A percentile compares a stretch with the other conserved stretches of the same genome.
These are phyloP conservation scores for Andricus curvator DNA, from an alignment of 2,888 invertebrate genomes.

Conservation along the genomic window DNA sequence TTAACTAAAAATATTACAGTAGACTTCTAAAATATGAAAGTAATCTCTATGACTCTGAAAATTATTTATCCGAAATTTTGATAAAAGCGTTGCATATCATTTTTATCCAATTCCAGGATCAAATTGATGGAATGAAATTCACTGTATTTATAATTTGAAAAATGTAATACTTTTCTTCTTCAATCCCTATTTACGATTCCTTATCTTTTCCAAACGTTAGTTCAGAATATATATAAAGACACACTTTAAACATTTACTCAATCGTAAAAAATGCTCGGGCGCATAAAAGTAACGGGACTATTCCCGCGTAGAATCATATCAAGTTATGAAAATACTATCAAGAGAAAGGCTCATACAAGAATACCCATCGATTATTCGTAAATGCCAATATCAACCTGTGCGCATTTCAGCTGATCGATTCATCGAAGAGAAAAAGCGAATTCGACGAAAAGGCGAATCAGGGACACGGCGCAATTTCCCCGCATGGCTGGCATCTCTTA, in stretches of 20 bases:
- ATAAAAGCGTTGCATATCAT: no score
- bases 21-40: no score
- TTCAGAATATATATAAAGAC: not conserved
- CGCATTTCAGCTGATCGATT: conserved; percentile 15
- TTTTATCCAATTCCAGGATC: no score
- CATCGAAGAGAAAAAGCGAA: not conserved
- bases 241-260: not conserved
- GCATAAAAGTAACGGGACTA: not conserved
- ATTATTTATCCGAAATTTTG: no score
- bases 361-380: not conserved
- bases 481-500: not conserved
- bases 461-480: conserved; percentile 12
- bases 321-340: not conserved
- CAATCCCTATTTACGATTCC: not conserved
- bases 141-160: not conserved
- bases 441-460: conserved; percentile 28
- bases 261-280: not conserved
- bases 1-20: no score
- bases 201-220: not conserved
- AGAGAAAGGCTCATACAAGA: not conserved
- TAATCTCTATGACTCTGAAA: no score
- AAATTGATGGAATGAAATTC: no score
- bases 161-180: not conserved
- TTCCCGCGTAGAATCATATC: not conserved
- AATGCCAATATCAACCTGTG: conserved; percentile 10